Evolutionary conservation across 2,888 invertebrate genomes (phyloP).

Genomic region (Cactoblastis cactorum): DNA sequence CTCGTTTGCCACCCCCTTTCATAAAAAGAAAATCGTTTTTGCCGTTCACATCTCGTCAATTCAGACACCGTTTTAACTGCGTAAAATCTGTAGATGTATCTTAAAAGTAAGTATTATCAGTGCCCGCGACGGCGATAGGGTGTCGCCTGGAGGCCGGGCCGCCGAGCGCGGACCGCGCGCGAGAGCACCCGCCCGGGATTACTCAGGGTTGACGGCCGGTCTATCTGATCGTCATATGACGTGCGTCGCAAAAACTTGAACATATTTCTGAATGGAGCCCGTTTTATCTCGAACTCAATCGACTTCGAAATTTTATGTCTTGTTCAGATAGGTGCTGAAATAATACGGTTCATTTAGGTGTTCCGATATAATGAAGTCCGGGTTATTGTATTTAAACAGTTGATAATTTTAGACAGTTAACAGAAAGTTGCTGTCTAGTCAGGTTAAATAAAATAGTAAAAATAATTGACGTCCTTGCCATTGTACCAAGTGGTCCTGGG

Average conservation of each 20-base stretch:
- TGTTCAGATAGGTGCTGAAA: not conserved
- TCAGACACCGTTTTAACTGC: too few species aligned
- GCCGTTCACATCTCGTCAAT: too few species aligned
- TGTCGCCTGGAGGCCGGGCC: constrained; percentile 26
- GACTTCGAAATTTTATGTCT: not conserved
- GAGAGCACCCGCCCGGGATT: constrained; percentile 34
- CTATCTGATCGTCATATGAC: constrained; percentile 32
- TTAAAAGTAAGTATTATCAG: not conserved
- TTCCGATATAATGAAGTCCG: too few species aligned
- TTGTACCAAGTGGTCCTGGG: too few species aligned
- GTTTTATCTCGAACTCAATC: constrained; percentile 1
- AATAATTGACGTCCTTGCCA: too few species aligned
- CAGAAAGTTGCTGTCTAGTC: too few species aligned
- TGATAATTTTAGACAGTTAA: too few species aligned
- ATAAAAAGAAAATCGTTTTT: too few species aligned
- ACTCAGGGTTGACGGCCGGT: constrained; percentile 38
- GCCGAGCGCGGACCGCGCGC: constrained; percentile 25
- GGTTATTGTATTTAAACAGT: too few species aligned
- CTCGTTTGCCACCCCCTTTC: too few species aligned
- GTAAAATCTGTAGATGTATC: not conserved
- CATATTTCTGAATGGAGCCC: not conserved
- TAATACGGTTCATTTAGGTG: too few species aligned
- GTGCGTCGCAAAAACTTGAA: constrained; percentile 4
- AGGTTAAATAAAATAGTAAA: too few species aligned
- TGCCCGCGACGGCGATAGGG: constrained; percentile 19